Conservation (phyloP, 2,113 vertebrate species). For the Rhinoderma darwinii region DNA sequence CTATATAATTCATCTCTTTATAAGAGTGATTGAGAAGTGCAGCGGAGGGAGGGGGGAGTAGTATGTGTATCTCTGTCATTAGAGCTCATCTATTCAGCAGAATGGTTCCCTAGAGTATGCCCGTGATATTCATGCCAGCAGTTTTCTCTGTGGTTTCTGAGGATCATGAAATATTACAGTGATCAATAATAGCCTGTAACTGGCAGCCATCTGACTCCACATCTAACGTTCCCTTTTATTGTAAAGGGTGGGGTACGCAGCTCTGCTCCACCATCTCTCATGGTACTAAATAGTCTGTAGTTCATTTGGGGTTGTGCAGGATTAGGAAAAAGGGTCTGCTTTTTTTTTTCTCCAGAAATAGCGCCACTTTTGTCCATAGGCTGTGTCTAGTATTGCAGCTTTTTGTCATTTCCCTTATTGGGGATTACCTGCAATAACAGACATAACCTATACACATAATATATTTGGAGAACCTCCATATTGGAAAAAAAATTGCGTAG, state of each 20-base stretch:
- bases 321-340: neutral
- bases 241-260: neutral
- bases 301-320: neutral
- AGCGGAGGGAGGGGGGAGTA: neutral
- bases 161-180: neutral
- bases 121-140: conserved; percentile 8
- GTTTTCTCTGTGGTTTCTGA: neutral
- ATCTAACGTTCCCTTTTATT: conserved; percentile 14
- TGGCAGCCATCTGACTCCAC: conserved; percentile 41
- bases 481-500: too few species aligned
- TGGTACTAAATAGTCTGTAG: neutral
- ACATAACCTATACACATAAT: neutral
- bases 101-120: neutral
- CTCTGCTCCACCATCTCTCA: neutral
- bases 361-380: neutral
- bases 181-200: conserved; percentile 46
- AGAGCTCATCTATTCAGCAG: conserved; percentile 35
- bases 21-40: conserved; percentile 41
- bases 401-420: neutral
- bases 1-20: neutral
- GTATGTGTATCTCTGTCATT: neutral
- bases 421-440: neutral
- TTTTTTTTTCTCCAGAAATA: neutral
- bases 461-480: too few species aligned
- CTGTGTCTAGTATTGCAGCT: neutral